Base-by-base conservation (phyloP, 2,888 invertebrate genomes). In the Venusia cambrica region DNA sequence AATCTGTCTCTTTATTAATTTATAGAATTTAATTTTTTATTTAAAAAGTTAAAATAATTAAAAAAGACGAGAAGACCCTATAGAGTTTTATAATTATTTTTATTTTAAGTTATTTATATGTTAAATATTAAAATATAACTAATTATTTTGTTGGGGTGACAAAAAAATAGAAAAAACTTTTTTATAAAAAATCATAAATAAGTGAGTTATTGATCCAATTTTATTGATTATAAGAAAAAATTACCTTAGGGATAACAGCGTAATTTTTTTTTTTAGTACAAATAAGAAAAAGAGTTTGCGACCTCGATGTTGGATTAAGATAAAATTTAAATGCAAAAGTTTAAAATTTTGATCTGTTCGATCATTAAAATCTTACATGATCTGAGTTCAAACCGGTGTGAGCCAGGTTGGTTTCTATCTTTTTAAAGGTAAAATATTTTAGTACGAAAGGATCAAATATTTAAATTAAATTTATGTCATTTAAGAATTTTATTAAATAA, bases 251-350 rank as follows among this genome's bases (percentile, higher is more conserved):
- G 92, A 93, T 93, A 93, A 93, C 93, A 93, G 93, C 91, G 90
- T 93, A 89, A 93, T 93, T 88, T 90, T 90, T 89, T 90, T 91
- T 80, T 79, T 90, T 89, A 93, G 93, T 88, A 89, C 92, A 69
- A 76, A 93, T 93, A 89, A 83, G 88, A 89, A 91, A 88, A 87
- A 89, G 75, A 89, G 92, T 87, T 93, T 93, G 91, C 91, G 92
- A 93, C 93, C 93, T 94, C 94, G 93, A 94, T 94, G 93, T 94
- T 94, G 93, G 92, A 93, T 93, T 93, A 93, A 91, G 89, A 87
- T 88, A 84, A 87, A 89, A 80, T 84, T 88, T 89, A 84, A 88
- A 89, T 88, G 92, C 66, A 93, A 90, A 76, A 81, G 88, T 88
- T 91, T 85, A 88, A 87, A 80, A 78, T 83, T 91, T 92, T 89